Percentiles rank a stretch among this genome's conserved stretches.
phyloP scores from a whole-genome alignment of 2,113 vertebrate genomes.

The Oxyura jamaicensis region DNA sequence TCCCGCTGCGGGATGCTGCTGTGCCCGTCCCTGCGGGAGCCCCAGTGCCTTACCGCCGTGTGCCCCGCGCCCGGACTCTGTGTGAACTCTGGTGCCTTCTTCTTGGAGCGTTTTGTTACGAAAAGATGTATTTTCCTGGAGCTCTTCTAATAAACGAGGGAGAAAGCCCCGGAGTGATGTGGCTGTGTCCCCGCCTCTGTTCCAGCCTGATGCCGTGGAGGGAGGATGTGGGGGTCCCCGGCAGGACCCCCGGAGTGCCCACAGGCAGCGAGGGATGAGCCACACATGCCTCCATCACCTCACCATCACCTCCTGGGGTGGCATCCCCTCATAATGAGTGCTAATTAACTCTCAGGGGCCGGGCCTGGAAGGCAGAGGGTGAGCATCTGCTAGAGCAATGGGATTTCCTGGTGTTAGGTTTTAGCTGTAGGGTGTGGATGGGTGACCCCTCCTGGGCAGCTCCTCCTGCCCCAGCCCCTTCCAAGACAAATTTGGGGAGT shows the following conservation, averaged over 20 bases:
- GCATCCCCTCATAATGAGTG: neutral
- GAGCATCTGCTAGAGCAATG: neutral
- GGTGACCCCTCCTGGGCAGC: neutral
- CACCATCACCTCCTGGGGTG: neutral
- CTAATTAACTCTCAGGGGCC: neutral
- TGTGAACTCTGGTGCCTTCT: slow-evolving; percentile 17
- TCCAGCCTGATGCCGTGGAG: neutral
- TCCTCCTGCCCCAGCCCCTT: neutral
- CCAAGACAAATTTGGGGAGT: neutral
- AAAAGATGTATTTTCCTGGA: slow-evolving; percentile 43
- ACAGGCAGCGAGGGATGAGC: neutral
- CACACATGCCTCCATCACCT: neutral
- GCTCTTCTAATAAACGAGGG: slow-evolving; percentile 51
- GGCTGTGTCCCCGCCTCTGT: neutral
- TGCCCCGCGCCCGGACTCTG: neutral
- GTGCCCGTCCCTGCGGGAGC: neutral
- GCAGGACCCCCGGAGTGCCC: neutral
- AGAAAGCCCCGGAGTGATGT: slow-evolving; percentile 5
- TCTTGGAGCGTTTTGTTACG: neutral
- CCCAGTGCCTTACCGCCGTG: slow-evolving; percentile 18
- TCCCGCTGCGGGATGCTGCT: neutral
- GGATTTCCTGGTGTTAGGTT: neutral
- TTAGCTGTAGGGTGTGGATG: neutral
- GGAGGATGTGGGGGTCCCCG: neutral
- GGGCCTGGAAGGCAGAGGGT: neutral